Evolutionary conservation across 2,888 invertebrate species (phyloP).

Genomic region (Calameuta idolon): DNA sequence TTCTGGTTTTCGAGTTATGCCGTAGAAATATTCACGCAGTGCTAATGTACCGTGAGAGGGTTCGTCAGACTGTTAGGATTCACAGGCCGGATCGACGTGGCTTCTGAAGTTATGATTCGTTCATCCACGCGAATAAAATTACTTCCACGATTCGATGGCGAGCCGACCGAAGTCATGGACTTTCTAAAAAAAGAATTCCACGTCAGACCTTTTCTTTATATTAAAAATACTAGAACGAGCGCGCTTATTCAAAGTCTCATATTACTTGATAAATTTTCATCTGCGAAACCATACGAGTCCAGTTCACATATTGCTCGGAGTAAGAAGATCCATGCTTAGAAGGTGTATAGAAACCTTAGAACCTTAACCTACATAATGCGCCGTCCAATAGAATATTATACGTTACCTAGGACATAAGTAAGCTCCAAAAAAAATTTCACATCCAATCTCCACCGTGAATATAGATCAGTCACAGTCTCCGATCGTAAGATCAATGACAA

Average conservation of each 20-base stretch:
- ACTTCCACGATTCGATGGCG: background rate
- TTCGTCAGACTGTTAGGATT: background rate
- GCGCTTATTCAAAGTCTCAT: conserved; percentile 20
- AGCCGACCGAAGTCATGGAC: too few relatives aligned
- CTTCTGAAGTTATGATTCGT: background rate
- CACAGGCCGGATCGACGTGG: background rate
- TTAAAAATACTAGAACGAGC: background rate
- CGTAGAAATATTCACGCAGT: background rate
- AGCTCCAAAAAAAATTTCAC: background rate
- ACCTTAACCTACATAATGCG: conserved; percentile 28
- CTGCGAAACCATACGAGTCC: conserved; percentile 36
- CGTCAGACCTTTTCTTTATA: background rate
- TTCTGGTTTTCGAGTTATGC: conserved; percentile 23
- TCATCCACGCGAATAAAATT: background rate
- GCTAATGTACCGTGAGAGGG: background rate
- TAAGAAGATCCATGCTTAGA: conserved; percentile 33
- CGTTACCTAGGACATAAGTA: background rate
- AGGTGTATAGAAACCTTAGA: conserved; percentile 36
- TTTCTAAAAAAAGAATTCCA: background rate
- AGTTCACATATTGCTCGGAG: conserved; percentile 21
- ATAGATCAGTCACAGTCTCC: background rate
- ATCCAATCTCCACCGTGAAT: background rate
- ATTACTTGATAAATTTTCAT: conserved; percentile 34
- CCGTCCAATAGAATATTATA: conserved; percentile 30
- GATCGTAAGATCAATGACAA: background rate